phyloP scores from a whole-genome alignment of 2,888 invertebrate genomes.

The Opisthograptis luteolata region DNA sequence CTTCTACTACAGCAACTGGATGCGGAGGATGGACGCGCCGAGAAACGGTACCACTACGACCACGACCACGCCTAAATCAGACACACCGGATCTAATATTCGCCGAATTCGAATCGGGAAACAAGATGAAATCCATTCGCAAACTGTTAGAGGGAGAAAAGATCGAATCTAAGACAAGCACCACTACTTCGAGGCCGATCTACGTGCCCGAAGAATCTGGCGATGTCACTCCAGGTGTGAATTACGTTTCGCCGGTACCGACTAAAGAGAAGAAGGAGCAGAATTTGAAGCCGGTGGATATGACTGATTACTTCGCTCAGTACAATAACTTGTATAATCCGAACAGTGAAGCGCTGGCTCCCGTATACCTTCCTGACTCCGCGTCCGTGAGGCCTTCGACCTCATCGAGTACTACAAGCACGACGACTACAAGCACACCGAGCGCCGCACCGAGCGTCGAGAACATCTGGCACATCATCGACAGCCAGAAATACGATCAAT shows the following conservation, averaged over 20 bases:
- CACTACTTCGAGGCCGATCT: constrained; percentile 60
- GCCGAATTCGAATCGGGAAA: constrained; percentile 75
- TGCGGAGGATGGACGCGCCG: constrained; percentile 68
- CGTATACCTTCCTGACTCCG: constrained; percentile 56
- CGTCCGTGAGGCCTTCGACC: too few relatives aligned
- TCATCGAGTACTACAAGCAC: constrained; percentile 33
- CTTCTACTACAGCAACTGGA: constrained; percentile 78
- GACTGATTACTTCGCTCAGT: constrained; percentile 63
- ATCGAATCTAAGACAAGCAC: constrained; percentile 46
- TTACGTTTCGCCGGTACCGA: constrained; percentile 46
- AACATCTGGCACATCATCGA: constrained; percentile 80
- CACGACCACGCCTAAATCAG: constrained; percentile 52
- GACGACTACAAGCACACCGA: constrained; percentile 50
- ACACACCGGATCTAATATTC: constrained; percentile 76
- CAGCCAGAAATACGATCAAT: constrained; percentile 65
- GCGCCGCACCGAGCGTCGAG: constrained; percentile 56
- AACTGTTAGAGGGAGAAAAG: constrained; percentile 69
- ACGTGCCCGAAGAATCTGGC: constrained; percentile 59
- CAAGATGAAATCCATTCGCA: constrained; percentile 70
- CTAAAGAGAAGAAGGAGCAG: constrained; percentile 33
- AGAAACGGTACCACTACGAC: constrained; percentile 49
- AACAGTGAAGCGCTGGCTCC: constrained; percentile 43
- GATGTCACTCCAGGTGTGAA: constrained; percentile 43
- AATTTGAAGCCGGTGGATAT: constrained; percentile 47
- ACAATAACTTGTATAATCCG: constrained; percentile 62